Evolutionary conservation across 2,888 invertebrate genomes (phyloP), one percentile per base, ranked within the genome.

Genomic region (Athalia rosae): DNA sequence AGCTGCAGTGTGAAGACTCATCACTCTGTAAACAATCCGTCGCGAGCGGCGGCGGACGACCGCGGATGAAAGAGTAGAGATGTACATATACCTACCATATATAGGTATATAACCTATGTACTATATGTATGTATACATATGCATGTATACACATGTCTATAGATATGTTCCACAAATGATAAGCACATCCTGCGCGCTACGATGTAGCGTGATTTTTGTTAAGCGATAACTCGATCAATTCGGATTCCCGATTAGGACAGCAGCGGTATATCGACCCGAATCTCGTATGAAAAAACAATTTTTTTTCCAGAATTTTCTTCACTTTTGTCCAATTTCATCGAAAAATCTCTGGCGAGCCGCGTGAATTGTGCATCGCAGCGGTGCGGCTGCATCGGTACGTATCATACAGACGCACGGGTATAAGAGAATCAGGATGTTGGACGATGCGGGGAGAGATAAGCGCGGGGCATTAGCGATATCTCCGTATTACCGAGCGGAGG

Each of bases 1-100:
- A 83, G 81, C 81, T 82, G 83, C 85, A 86, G 88, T 87, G 88
- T 85, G 87, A 89, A 87, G 88, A 88, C 87, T 89, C 89, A 89
- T 89, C 89, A 87, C 88, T 89, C 87, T 87, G 88, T 89, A 89
- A 89, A 89, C 89, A 89, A 89, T 88, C 87, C 86, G 79, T 77
- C 67, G 28, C 79, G 71, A 62, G 13, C 58, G n/a, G 6, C 58
- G 8, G 59, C 59, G 58, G 67, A 67, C 67, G 58, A 71, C 58
- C 58, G 56, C 71, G 45, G 58, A 56, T 58, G 56, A 71, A 71
- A 56, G 58, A 71, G 13, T 28, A 28, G 58, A 53, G n/a, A n/a
- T n/a, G 58, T 71, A 8, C 43, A 71, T 5, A 8, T 58, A 58
- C 4, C 7, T 56, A 41, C 48, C 15, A 47, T 47, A 64, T 47